A percentile compares a stretch with the other conserved stretches of the same genome.
phyloP scores from a whole-genome alignment of 2,888 invertebrate species.

The Scaptomyza tumidula region DNA sequence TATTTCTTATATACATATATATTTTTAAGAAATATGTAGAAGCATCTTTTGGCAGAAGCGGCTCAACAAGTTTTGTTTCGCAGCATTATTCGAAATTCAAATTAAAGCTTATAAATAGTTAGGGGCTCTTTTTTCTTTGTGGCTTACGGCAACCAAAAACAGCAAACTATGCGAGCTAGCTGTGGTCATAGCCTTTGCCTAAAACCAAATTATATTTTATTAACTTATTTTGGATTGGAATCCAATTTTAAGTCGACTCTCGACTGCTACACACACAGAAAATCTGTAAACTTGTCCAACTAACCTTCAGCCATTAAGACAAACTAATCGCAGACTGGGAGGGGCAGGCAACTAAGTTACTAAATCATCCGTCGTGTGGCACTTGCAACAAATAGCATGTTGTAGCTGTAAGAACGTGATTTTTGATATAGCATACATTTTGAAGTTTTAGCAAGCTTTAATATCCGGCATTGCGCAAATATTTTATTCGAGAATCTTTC shows the following conservation, averaged over 20 bases:
- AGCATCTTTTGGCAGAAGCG: constrained; percentile 74
- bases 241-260: constrained; percentile 54
- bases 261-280: constrained; percentile 31
- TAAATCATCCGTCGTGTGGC: background rate
- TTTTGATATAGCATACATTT: constrained; percentile 28
- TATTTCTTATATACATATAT: constrained; percentile 28
- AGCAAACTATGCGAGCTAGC: constrained; percentile 5
- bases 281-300: constrained; percentile 64
- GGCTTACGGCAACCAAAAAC: background rate
- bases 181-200: constrained; percentile 46
- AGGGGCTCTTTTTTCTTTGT: constrained; percentile 45
- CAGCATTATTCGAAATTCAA: constrained; percentile 74
- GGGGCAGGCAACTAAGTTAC: constrained; percentile 11
- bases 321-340: constrained; percentile 31
- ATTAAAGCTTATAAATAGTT: constrained; percentile 80
- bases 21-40: constrained; percentile 58
- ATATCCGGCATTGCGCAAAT: constrained; percentile 37
- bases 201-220: constrained; percentile 53
- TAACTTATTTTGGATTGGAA: constrained; percentile 48
- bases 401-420: background rate
- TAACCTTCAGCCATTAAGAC: constrained; percentile 59
- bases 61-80: constrained; percentile 68
- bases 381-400: background rate
- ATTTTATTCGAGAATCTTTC: constrained; percentile 39
- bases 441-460: background rate